A percentile compares a stretch with the other conserved stretches of the same genome.
Conservation (phyloP, 2,113 vertebrate species). For the Hemiscyllium ocellatum region DNA sequence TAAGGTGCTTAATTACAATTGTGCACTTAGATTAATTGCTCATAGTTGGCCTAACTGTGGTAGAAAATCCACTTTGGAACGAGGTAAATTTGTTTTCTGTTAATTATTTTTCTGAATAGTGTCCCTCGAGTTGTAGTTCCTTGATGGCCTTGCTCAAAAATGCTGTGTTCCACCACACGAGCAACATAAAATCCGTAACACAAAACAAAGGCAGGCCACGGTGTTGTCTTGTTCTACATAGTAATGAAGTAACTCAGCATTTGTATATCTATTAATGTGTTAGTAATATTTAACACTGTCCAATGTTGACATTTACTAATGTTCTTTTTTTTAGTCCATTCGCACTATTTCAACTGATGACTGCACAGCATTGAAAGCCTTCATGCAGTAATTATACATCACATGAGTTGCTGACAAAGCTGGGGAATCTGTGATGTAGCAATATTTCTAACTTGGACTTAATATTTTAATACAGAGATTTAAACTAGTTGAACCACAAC, state of each 20-base stretch:
- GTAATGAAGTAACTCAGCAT: background rate
- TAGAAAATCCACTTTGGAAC: background rate
- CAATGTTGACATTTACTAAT: background rate
- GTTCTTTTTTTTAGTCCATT: slow-evolving; percentile 66
- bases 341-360: slow-evolving; percentile 96
- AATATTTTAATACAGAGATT: slow-evolving; percentile 81
- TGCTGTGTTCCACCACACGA: background rate
- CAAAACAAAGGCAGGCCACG: too few species aligned
- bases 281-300: background rate
- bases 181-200: background rate
- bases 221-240: background rate
- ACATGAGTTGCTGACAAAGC: slow-evolving; percentile 37
- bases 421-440: slow-evolving; percentile 56
- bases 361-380: slow-evolving; percentile 51
- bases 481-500: slow-evolving; percentile 61
- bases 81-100: background rate
- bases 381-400: slow-evolving; percentile 39
- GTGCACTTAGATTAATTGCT: too few species aligned
- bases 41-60: too few species aligned
- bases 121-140: background rate
- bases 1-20: background rate
- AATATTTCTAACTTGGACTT: slow-evolving; percentile 62
- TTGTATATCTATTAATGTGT: background rate
- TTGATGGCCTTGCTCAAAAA: background rate
- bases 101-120: background rate